A percentile compares a stretch with the other conserved stretches of the same genome.
Conservation (phyloP, 2,113 vertebrate species). For the Sakesphorus luctuosus region DNA sequence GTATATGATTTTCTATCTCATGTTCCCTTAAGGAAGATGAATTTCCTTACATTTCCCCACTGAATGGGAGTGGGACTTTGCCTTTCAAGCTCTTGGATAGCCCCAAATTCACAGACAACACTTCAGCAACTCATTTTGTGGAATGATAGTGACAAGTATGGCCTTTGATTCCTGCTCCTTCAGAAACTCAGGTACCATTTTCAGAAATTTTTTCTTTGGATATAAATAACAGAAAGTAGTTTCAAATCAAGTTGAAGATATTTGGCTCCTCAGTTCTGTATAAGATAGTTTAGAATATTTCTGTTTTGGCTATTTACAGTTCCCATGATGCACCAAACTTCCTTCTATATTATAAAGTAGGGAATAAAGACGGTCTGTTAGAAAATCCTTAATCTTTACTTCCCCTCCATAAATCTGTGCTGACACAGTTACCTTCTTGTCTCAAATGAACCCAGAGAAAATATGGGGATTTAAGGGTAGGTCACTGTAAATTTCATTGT, state of each 20-base stretch:
- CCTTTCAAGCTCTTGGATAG: not conserved
- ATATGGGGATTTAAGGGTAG: not conserved
- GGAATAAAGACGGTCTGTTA: not conserved
- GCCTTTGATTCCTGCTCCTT: not conserved
- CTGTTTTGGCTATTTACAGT: not conserved
- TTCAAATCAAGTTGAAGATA: not conserved
- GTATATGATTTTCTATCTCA: not conserved
- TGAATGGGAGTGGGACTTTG: not conserved
- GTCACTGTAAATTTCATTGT: not conserved
- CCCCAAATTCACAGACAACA: not conserved
- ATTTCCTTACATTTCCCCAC: not conserved
- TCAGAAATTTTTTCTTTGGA: not conserved
- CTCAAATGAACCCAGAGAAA: not conserved
- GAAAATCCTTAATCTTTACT: not conserved
- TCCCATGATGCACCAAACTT: not conserved
- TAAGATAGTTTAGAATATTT: not conserved
- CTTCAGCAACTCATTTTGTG: not conserved
- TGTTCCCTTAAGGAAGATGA: not conserved
- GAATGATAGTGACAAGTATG: rapidly evolving
- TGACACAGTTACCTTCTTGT: not conserved
- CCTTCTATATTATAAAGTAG: not conserved
- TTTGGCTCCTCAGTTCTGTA: not conserved
- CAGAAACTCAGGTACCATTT: not conserved
- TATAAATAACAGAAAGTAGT: not conserved
- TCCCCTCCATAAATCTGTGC: not conserved